Evolutionary conservation across 2,113 vertebrate species (phyloP).

Genomic region (Gambusia affinis): DNA sequence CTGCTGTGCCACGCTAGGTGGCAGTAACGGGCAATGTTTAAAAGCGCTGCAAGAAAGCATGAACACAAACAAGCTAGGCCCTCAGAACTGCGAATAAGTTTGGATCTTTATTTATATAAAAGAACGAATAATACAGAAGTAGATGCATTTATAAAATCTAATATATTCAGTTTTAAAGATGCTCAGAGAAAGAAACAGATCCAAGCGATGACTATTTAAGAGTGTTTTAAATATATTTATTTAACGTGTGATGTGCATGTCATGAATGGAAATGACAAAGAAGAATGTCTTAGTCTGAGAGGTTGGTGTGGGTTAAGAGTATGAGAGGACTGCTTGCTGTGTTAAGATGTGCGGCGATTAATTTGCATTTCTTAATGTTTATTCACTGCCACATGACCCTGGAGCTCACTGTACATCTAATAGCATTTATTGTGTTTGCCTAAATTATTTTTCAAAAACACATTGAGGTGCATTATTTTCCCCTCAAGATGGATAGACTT

Average conservation of each 20-base stretch:
- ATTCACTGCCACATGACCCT: constrained; percentile 62
- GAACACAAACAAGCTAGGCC: constrained; percentile 43
- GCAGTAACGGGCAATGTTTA: constrained; percentile 71
- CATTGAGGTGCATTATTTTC: background rate
- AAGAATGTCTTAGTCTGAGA: constrained; percentile 47
- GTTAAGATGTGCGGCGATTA: constrained; percentile 34
- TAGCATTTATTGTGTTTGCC: constrained; percentile 21
- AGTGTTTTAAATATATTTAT: constrained; percentile 66
- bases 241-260: constrained; percentile 53
- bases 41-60: constrained; percentile 58
- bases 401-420: constrained; percentile 15
- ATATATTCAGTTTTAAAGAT: constrained; percentile 70
- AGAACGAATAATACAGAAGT: constrained; percentile 53
- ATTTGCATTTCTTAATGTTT: constrained; percentile 52
- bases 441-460: background rate
- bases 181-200: constrained; percentile 52
- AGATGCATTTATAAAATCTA: constrained; percentile 73
- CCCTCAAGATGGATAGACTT: background rate
- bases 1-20: constrained; percentile 79
- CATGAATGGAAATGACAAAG: constrained; percentile 42
- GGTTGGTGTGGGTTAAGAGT: constrained; percentile 23
- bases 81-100: constrained; percentile 47
- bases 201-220: constrained; percentile 54
- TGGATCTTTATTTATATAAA: constrained; percentile 35
- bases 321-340: constrained; percentile 33